These are phyloP conservation scores for Crossoptilon crossoptilon DNA, from an alignment of 2,797 vertebrate species.

Conservation along the genomic window DNA sequence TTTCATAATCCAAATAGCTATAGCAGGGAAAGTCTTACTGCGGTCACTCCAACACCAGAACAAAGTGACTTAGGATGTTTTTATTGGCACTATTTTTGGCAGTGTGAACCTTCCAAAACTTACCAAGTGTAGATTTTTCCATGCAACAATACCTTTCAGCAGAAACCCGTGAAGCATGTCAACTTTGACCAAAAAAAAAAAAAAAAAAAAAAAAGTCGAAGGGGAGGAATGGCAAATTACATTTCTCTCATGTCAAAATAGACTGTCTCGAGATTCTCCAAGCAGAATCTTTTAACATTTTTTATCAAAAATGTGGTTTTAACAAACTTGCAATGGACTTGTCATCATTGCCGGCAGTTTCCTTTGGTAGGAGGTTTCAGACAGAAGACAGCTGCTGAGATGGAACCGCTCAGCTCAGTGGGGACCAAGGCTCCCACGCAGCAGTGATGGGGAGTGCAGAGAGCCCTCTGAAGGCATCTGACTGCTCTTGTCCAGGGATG, in stretches of 20 bases:
- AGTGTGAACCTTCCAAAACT: neutral
- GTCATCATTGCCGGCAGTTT: neutral
- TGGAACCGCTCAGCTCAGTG: accelerated
- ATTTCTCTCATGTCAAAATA: neutral
- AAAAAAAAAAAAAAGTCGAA: neutral
- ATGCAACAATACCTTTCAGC: neutral
- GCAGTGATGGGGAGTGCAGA: accelerated
- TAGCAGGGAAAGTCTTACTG: neutral
- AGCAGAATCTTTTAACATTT: neutral
- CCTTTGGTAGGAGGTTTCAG: neutral
- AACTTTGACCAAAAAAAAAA: neutral
- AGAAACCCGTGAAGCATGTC: neutral
- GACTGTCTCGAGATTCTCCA: neutral
- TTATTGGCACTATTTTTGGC: neutral
- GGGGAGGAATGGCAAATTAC: neutral
- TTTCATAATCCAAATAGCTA: neutral
- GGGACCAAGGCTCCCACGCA: neutral
- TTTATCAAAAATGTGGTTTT: neutral
- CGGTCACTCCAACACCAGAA: neutral
- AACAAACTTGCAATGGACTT: neutral
- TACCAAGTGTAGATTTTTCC: neutral
- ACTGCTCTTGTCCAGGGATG: neutral
- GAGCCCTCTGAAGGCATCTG: neutral
- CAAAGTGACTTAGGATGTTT: neutral
- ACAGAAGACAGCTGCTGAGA: neutral